A percentile compares a stretch with the other conserved stretches of the same genome.
These are phyloP conservation scores for Campylomormyrus numenius DNA, from an alignment of 2,113 vertebrate genomes.

Conservation along the genomic window DNA sequence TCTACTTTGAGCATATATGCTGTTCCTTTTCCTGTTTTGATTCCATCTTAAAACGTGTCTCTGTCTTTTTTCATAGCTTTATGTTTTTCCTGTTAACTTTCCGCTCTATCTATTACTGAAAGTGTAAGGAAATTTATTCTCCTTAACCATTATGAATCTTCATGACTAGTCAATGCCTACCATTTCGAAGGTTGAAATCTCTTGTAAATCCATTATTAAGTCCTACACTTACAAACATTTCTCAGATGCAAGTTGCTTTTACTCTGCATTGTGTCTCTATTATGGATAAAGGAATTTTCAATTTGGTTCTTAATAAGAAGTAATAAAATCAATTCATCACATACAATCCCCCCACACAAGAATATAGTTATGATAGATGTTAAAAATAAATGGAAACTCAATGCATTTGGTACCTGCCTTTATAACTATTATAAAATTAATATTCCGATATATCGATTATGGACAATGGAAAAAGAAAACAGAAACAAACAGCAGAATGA, in stretches of 20 bases:
- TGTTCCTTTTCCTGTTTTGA: constrained; percentile 36
- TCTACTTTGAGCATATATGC: constrained; percentile 43
- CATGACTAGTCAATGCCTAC: neutral
- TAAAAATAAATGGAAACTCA: neutral
- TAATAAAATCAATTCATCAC: neutral
- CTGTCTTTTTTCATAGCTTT: neutral
- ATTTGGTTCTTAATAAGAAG: neutral
- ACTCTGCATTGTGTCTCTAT: neutral
- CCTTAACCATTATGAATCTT: neutral
- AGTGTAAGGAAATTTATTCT: neutral
- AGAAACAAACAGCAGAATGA: neutral
- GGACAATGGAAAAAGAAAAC: neutral
- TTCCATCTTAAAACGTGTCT: constrained; percentile 20
- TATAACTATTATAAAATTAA: neutral
- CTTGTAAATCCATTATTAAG: neutral
- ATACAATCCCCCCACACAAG: neutral
- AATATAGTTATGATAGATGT: neutral
- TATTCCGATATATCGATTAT: neutral
- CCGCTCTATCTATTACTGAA: neutral
- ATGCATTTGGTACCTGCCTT: neutral
- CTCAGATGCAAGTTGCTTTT: neutral
- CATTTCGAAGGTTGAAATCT: neutral
- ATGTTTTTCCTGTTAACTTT: neutral
- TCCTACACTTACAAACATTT: neutral
- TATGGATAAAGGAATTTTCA: neutral